Conservation (phyloP, 2,113 vertebrate species). For the Amphilophus citrinellus region DNA sequence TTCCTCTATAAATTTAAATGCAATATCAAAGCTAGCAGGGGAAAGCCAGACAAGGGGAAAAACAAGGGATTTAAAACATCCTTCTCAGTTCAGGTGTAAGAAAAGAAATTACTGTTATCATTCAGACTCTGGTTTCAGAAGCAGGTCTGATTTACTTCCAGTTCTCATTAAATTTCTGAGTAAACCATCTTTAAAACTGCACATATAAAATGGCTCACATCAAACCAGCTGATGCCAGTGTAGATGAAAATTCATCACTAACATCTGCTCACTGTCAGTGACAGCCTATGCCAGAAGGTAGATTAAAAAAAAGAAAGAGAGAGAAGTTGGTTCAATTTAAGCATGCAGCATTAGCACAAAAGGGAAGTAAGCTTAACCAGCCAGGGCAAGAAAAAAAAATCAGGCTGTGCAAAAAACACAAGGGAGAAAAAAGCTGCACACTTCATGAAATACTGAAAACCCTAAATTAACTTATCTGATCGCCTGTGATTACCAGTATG, state of each 20-base stretch:
- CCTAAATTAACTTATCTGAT: background rate
- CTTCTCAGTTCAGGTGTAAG: background rate
- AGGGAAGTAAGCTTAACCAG: background rate
- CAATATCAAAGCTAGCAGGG: background rate
- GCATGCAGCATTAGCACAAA: accelerated
- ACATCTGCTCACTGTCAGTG: background rate
- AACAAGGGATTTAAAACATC: background rate
- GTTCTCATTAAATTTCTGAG: background rate
- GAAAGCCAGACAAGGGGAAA: constrained; percentile 20
- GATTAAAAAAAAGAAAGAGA: background rate
- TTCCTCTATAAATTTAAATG: constrained; percentile 12
- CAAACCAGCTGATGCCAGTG: accelerated
- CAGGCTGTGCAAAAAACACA: too few relatives aligned
- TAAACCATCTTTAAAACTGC: background rate
- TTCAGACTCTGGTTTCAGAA: background rate
- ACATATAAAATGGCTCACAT: background rate
- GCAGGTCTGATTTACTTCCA: background rate
- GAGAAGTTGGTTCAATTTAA: background rate
- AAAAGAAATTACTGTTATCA: background rate
- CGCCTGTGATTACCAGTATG: background rate
- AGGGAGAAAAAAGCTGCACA: background rate
- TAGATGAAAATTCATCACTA: background rate
- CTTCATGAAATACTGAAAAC: background rate
- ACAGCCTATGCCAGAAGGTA: background rate
- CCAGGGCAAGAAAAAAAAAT: background rate